phyloP scores from a whole-genome alignment of 2,113 vertebrate genomes.

The Vidua macroura region DNA sequence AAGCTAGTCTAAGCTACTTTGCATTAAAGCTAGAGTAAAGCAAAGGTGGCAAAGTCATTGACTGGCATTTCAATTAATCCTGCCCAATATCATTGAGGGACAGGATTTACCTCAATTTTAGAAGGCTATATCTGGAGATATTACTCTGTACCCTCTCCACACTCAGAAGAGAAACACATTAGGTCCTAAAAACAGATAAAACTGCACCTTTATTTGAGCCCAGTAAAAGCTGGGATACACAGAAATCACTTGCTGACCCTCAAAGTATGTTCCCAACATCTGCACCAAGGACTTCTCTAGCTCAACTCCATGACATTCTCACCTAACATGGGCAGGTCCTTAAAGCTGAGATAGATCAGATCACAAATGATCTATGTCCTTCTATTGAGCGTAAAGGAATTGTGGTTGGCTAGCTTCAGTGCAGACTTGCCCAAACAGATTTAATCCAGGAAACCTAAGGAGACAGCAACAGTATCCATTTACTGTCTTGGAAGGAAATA shows the following conservation, averaged over 20 bases:
- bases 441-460: background rate
- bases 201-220: background rate
- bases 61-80: background rate
- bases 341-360: background rate
- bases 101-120: background rate
- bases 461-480: background rate
- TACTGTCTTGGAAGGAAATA: background rate
- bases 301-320: background rate
- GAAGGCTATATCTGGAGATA: background rate
- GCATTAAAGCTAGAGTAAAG: background rate
- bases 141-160: background rate
- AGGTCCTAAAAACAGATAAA: background rate
- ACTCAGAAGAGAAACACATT: background rate
- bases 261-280: background rate
- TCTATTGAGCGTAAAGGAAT: background rate
- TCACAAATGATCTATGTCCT: background rate
- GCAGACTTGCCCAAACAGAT: background rate
- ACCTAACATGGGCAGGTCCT: background rate
- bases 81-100: background rate
- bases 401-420: background rate
- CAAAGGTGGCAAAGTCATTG: conserved; percentile 8
- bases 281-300: background rate
- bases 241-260: background rate
- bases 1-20: background rate
- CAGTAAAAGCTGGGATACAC: background rate